Percentiles rank a stretch among this genome's conserved stretches.
phyloP scores from a whole-genome alignment of 2,888 invertebrate species.

The Parnassius glacialis region DNA sequence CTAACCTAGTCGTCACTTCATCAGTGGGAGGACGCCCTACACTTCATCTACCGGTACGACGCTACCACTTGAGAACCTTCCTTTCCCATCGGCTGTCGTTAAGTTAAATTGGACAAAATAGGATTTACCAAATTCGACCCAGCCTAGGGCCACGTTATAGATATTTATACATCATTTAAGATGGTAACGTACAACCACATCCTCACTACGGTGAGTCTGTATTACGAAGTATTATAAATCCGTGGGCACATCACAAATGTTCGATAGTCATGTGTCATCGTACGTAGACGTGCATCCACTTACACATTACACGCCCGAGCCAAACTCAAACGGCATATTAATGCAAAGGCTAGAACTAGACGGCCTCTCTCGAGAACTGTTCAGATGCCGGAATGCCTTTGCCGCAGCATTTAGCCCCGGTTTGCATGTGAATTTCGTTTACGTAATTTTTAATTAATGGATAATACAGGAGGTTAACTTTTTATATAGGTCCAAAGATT shows the following conservation, averaged over 20 bases:
- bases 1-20: too few relatives aligned
- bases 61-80: too few relatives aligned
- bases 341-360: constrained; percentile 3
- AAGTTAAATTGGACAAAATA: too few relatives aligned
- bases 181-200: background rate
- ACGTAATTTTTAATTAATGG: constrained; percentile 6
- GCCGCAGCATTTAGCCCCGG: constrained; percentile 1
- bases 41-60: too few relatives aligned
- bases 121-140: too few relatives aligned
- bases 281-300: constrained; percentile 10
- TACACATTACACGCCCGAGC: constrained; percentile 9
- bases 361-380: constrained; percentile 13
- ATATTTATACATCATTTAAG: too few relatives aligned
- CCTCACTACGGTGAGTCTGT: background rate
- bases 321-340: constrained; percentile 21
- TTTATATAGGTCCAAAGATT: too few relatives aligned
- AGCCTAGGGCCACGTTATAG: too few relatives aligned
- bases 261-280: constrained; percentile 10
- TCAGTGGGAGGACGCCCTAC: too few relatives aligned
- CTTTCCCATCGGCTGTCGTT: too few relatives aligned
- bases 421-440: constrained; percentile 8
- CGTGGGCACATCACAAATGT: constrained; percentile 2
- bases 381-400: constrained; percentile 9
- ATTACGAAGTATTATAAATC: background rate
- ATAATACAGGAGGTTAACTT: too few relatives aligned